Base-by-base conservation (phyloP, 2,113 vertebrate genomes). In the Lethenteron reissneri region DNA sequence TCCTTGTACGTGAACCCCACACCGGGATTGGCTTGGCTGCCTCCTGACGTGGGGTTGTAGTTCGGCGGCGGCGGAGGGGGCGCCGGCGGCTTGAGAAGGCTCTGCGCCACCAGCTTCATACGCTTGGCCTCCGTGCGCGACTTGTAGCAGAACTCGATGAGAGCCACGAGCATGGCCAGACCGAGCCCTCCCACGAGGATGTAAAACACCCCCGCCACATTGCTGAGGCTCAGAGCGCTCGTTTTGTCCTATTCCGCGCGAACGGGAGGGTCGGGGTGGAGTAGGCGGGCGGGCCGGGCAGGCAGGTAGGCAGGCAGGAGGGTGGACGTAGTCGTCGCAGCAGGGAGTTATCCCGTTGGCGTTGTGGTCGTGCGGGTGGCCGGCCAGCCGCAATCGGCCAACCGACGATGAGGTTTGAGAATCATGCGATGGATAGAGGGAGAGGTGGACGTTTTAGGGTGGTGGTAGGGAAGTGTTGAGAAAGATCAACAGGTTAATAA, bases 141-240 rank as follows among this genome's bases (percentile, higher is more conserved):
- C 87, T 99, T 99, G 90, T 99, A 99, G 90, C 94, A 99, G 92
- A 99, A 99, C 80, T 99, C 94, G 81, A 99, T 89, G 86, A 99
- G 85, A 81, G 94, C 94, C 90, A 99, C 94, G 84, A 99, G 89
- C 94, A 99, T 97, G 77, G 94, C 94, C 83, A 99, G 85, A 80
- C 94, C 94, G 81, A 99, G 83, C 81, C 94, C 94, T 76, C 94
- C 94, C 81, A 99, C 94, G 78, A 99, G 88, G 87, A 99, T 99
- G 88, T 99, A 99, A 88, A 99, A 99, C 82, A 99, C 94, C 78
- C 94, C 94, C 7, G 94, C 94, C 76, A 99, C 94, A 79, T 99
- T 99, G 85, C 92, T 97, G 81, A 99, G 87, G 84, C 94, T 99
- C 79, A 99, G 85, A 77, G 94, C 92, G 83, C 95, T 95, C 70